Evolutionary conservation across 2,113 vertebrate genomes (phyloP).

Genomic region (Alaudala cheleensis): DNA sequence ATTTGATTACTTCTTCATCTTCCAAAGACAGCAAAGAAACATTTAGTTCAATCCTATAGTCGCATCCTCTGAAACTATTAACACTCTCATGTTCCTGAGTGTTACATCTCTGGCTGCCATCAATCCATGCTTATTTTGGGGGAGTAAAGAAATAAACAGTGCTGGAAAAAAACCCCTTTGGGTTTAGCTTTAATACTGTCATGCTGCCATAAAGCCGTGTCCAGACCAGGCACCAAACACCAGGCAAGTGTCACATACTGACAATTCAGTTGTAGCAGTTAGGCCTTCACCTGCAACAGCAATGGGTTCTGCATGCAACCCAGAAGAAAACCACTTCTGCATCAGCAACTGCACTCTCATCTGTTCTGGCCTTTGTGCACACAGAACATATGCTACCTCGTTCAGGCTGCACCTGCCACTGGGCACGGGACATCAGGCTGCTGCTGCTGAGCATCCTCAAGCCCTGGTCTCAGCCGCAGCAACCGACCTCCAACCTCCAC

Average conservation of each 20-base stretch:
- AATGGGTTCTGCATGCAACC: fast-evolving
- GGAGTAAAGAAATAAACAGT: neutral
- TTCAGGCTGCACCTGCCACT: neutral
- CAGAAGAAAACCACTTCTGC: neutral
- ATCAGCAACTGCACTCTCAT: neutral
- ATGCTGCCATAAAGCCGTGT: neutral
- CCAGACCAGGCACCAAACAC: neutral
- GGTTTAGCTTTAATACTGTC: neutral
- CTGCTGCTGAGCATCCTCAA: neutral
- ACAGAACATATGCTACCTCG: fast-evolving
- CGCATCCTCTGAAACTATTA: neutral
- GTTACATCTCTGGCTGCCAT: neutral
- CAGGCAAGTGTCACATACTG: neutral
- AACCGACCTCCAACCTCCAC: no score
- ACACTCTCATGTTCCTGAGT: neutral
- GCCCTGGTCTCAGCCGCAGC: no score
- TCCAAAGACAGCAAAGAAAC: neutral
- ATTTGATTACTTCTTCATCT: neutral
- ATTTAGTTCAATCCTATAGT: neutral
- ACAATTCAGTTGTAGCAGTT: fast-evolving
- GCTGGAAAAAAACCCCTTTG: neutral
- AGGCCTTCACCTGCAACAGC: neutral
- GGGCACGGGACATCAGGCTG: neutral
- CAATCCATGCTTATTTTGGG: neutral
- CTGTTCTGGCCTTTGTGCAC: neutral